These are phyloP conservation scores for Myotis planiceps DNA, from an alignment of 2,797 vertebrate species.

Conservation along the genomic window DNA sequence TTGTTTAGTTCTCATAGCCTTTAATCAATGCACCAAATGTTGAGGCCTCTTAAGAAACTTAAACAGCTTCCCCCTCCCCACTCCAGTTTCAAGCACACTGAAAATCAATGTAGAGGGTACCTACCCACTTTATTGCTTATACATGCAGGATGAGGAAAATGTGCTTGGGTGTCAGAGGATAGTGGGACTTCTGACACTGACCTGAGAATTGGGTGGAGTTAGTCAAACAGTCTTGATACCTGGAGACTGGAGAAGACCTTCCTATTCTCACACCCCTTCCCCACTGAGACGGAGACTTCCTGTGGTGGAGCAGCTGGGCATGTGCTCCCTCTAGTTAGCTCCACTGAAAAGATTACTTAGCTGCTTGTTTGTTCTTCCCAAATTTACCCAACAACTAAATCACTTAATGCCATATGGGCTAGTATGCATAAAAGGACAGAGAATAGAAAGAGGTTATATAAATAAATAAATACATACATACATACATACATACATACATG, in stretches of 20 bases:
- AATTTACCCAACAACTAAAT: background rate
- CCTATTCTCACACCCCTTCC: background rate
- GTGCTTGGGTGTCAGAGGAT: background rate
- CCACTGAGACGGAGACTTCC: background rate
- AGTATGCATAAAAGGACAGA: background rate
- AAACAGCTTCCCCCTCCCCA: background rate
- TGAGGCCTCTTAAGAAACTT: background rate
- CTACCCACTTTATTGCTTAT: background rate
- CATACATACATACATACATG: background rate
- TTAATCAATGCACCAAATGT: background rate
- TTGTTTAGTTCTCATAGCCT: background rate
- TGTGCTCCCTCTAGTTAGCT: background rate
- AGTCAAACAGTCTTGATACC: background rate
- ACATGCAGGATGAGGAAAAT: background rate
- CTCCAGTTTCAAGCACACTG: background rate
- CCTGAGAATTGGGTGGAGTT: background rate
- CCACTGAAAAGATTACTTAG: background rate
- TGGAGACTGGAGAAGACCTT: background rate
- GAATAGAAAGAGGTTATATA: background rate
- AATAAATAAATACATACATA: too few species aligned
- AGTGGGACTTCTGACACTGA: background rate
- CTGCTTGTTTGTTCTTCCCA: background rate
- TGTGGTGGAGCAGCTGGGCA: accelerated
- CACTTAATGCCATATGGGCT: background rate
- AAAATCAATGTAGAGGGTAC: background rate